Conservation (phyloP, 1,140 invertebrate species). For the Euglossa dilemma region DNA sequence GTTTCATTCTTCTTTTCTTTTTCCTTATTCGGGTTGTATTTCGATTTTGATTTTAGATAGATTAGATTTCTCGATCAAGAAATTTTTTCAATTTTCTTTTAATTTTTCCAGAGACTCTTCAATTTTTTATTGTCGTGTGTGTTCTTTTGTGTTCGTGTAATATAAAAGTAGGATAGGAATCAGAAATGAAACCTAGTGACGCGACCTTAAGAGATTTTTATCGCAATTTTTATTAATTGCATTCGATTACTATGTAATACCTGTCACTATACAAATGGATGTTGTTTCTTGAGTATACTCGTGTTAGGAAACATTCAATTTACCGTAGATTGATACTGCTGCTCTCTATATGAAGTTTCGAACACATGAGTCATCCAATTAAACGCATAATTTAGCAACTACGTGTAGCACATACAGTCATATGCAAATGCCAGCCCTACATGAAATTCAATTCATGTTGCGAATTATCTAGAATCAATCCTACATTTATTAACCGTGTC, state of each 20-base stretch:
- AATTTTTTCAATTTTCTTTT: too few relatives aligned
- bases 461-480: background rate
- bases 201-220: background rate
- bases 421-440: background rate
- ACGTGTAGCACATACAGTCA: background rate
- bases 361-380: slow-evolving; percentile 21
- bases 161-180: background rate
- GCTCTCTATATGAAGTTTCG: slow-evolving; percentile 17
- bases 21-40: too few relatives aligned
- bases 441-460: background rate
- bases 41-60: too few relatives aligned
- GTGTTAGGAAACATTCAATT: slow-evolving; percentile 8
- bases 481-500: background rate
- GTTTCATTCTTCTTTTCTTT: too few relatives aligned
- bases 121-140: too few relatives aligned
- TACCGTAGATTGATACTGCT: background rate
- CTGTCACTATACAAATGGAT: background rate
- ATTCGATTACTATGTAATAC: background rate
- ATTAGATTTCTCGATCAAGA: too few relatives aligned
- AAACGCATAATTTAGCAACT: slow-evolving; percentile 26
- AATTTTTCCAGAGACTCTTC: too few relatives aligned
- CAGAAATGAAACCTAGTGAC: background rate
- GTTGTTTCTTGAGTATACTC: background rate
- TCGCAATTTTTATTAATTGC: background rate
- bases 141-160: background rate